A percentile compares a stretch with the other conserved stretches of the same genome.
Conservation (phyloP, 2,888 invertebrate genomes). For the Caprella mutica region DNA sequence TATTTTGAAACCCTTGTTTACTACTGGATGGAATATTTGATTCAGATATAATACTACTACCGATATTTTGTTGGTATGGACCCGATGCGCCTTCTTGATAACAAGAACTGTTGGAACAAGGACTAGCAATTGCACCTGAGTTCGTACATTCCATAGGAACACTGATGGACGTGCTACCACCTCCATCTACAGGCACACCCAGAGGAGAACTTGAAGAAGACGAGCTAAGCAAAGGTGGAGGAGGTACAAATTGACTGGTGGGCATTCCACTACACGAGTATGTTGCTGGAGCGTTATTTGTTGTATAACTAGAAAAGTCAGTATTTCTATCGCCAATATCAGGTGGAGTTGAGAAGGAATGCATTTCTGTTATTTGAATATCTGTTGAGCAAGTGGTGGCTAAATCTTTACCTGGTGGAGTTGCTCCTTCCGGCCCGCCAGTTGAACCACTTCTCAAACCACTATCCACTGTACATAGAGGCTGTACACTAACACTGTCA, state of each 20-base stretch:
- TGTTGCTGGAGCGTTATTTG: slow-evolving; percentile 21
- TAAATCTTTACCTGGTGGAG: slow-evolving; percentile 23
- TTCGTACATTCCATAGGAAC: too few relatives aligned
- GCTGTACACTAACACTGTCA: slow-evolving; percentile 30
- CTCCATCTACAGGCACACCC: too few relatives aligned
- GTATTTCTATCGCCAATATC: slow-evolving; percentile 33
- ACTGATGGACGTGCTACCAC: too few relatives aligned
- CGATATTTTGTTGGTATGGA: too few relatives aligned
- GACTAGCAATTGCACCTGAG: too few relatives aligned
- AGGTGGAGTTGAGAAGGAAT: slow-evolving; percentile 29
- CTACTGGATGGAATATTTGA: too few relatives aligned
- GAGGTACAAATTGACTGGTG: slow-evolving; percentile 31
- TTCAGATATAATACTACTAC: too few relatives aligned
- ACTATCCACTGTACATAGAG: slow-evolving; percentile 31
- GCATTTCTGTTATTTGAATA: slow-evolving; percentile 30
- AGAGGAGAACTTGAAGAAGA: slow-evolving; percentile 17
- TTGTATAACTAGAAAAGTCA: slow-evolving; percentile 27
- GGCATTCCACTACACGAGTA: slow-evolving; percentile 13
- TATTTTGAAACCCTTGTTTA: too few relatives aligned
- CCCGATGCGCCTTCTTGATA: too few relatives aligned
- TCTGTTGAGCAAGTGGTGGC: slow-evolving; percentile 22
- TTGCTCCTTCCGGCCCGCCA: slow-evolving; percentile 25
- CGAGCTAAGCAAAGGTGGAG: slow-evolving; percentile 25
- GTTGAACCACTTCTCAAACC: slow-evolving; percentile 22
- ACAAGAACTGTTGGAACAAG: too few relatives aligned